Evolutionary conservation across 1,140 invertebrate species (phyloP).

Genomic region (Arctopsyche grandis): DNA sequence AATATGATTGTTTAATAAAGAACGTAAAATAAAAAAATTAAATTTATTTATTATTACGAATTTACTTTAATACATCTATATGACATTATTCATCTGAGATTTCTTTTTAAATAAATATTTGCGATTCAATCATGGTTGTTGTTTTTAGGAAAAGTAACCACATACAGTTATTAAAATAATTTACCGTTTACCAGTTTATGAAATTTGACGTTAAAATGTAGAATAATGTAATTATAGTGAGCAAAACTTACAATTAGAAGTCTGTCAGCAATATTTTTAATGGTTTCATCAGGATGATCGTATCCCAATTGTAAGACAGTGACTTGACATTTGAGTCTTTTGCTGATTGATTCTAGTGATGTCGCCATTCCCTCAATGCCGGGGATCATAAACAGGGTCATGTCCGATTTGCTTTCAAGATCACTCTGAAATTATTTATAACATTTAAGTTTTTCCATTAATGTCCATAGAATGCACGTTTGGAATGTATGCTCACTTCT

Average conservation of each 20-base stretch:
- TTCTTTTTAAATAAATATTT: too few relatives aligned
- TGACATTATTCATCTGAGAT: too few relatives aligned
- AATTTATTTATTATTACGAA: too few relatives aligned
- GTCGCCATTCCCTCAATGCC: slow-evolving; percentile 81
- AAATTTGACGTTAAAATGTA: too few relatives aligned
- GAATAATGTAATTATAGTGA: too few relatives aligned
- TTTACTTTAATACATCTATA: too few relatives aligned
- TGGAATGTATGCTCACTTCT: slow-evolving; percentile 55
- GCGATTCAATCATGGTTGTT: too few relatives aligned
- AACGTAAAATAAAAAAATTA: too few relatives aligned
- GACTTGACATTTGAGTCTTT: slow-evolving; percentile 70
- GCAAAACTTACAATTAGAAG: slow-evolving; percentile 58
- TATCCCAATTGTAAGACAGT: slow-evolving; percentile 74
- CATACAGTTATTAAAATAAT: too few relatives aligned
- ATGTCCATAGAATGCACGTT: background rate
- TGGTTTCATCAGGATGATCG: slow-evolving; percentile 58
- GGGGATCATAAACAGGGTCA: slow-evolving; percentile 77
- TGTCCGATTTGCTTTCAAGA: slow-evolving; percentile 58
- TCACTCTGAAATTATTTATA: slow-evolving; percentile 56
- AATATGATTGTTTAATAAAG: too few relatives aligned
- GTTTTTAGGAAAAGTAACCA: too few relatives aligned
- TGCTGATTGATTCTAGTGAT: slow-evolving; percentile 69
- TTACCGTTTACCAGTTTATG: too few relatives aligned
- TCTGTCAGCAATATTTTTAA: slow-evolving; percentile 59
- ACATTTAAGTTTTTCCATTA: background rate